Conservation (phyloP, 2,888 invertebrate genomes). For the Polyploca ridens region DNA sequence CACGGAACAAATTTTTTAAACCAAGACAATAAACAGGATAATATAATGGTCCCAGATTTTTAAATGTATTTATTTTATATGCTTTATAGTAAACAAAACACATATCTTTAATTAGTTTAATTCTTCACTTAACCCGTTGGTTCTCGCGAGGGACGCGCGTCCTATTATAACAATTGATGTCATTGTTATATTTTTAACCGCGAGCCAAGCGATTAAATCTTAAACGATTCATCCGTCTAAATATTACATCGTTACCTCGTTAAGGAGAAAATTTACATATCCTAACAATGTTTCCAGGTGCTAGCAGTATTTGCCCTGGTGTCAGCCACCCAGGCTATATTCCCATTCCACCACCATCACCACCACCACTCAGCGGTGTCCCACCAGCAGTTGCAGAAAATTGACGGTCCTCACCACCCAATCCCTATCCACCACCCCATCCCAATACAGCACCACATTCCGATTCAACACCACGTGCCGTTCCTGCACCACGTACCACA, state of each 20-base stretch:
- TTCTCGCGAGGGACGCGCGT: too few relatives aligned
- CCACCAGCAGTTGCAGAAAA: conserved; percentile 73
- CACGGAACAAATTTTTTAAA: too few relatives aligned
- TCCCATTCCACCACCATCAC: conserved; percentile 56
- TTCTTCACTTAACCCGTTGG: too few relatives aligned
- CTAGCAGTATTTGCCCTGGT: conserved; percentile 57
- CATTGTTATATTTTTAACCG: too few relatives aligned
- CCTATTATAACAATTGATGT: too few relatives aligned
- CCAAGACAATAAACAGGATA: too few relatives aligned
- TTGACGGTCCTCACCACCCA: conserved; percentile 67
- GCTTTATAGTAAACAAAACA: too few relatives aligned
- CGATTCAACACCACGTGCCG: conserved; percentile 32
- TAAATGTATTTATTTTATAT: background rate
- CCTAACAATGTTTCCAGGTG: conserved; percentile 47
- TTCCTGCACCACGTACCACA: conserved; percentile 31
- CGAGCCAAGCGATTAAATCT: too few relatives aligned
- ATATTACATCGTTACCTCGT: too few relatives aligned
- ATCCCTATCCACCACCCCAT: conserved; percentile 55
- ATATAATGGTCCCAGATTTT: too few relatives aligned
- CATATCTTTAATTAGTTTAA: too few relatives aligned
- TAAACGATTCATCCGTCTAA: too few relatives aligned
- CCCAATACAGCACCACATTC: conserved; percentile 54
- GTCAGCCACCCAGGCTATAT: conserved; percentile 70
- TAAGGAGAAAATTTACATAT: background rate
- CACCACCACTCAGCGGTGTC: conserved; percentile 68